phyloP scores from a whole-genome alignment of 2,888 invertebrate genomes.

The Polylopha cassiicola region DNA sequence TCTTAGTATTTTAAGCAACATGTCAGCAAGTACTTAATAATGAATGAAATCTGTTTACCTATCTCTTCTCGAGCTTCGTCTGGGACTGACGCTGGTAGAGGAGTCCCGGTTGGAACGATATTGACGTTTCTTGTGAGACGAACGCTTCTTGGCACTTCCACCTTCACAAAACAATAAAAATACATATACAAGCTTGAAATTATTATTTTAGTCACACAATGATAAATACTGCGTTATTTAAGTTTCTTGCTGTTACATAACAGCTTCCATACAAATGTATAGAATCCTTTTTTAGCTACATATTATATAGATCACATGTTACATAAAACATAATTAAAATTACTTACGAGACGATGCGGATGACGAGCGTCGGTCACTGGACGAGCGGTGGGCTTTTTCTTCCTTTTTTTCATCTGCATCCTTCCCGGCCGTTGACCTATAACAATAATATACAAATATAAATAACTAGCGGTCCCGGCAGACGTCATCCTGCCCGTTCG shows the following conservation, averaged over 20 bases:
- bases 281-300: too few species aligned
- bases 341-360: constrained; percentile 69
- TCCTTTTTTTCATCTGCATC: constrained; percentile 50
- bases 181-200: constrained; percentile 8
- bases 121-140: constrained; percentile 90
- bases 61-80: constrained; percentile 75
- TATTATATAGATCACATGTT: too few species aligned
- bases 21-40: too few species aligned
- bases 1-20: too few species aligned
- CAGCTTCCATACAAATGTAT: too few species aligned
- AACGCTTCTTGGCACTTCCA: constrained; percentile 84
- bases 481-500: too few species aligned
- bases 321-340: too few species aligned
- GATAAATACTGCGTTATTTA: too few species aligned
- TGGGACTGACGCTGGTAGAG: constrained; percentile 78
- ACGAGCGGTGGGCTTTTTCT: constrained; percentile 55
- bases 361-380: constrained; percentile 59
- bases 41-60: constrained; percentile 44
- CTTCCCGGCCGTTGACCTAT: constrained; percentile 46
- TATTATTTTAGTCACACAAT: too few species aligned
- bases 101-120: constrained; percentile 92
- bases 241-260: too few species aligned
- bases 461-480: too few species aligned
- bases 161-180: constrained; percentile 32
- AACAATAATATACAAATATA: too few species aligned